A percentile compares a stretch with the other conserved stretches of the same genome.
phyloP scores from a whole-genome alignment of 2,797 vertebrate species.

The Tragopan temminckii region DNA sequence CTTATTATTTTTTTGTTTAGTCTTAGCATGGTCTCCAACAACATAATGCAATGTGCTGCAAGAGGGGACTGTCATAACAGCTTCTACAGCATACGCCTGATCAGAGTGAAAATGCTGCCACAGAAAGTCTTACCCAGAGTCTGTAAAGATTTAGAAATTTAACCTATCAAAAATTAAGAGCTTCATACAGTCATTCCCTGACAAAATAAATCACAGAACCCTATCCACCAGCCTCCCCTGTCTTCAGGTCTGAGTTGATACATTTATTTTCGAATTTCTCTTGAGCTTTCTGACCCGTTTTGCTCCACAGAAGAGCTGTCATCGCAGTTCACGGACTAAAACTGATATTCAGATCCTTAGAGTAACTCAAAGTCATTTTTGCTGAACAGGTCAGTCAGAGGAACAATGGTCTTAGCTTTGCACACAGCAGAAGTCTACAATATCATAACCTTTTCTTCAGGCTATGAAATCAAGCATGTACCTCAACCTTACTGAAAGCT shows the following conservation, averaged over 20 bases:
- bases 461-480: not conserved
- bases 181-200: not conserved
- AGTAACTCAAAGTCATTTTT: not conserved
- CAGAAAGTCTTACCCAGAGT: not conserved
- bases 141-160: not conserved
- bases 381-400: not conserved
- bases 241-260: not conserved
- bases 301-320: not conserved
- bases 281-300: not conserved
- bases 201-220: not conserved
- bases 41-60: not conserved
- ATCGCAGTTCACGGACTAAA: not conserved
- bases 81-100: fast-evolving
- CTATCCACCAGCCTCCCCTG: not conserved
- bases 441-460: not conserved
- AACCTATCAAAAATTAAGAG: not conserved
- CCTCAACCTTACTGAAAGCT: not conserved
- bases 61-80: not conserved
- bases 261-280: not conserved
- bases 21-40: fast-evolving
- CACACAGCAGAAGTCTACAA: not conserved
- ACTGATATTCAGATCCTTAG: not conserved
- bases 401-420: not conserved
- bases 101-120: not conserved
- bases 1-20: not conserved